Evolutionary conservation across 2,888 invertebrate genomes (phyloP).

Genomic region (Cremastinae sp.): DNA sequence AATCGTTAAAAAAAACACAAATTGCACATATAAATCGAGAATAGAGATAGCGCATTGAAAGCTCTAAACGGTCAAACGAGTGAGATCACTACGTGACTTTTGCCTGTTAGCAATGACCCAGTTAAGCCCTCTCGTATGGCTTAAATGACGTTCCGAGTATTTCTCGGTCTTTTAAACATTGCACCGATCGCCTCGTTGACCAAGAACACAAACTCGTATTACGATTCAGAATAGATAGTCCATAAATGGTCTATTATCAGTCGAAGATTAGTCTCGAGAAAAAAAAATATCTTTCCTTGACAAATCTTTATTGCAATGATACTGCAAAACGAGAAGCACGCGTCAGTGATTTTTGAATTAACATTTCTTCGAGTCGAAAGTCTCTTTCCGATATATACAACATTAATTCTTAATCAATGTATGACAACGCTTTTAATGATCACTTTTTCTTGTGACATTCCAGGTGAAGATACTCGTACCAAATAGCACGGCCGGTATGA

Average conservation of each 20-base stretch:
- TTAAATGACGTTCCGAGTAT: slow-evolving; percentile 55
- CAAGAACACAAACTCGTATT: slow-evolving; percentile 12
- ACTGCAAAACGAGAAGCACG: no score
- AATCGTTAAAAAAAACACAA: slow-evolving; percentile 10
- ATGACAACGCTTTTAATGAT: neutral
- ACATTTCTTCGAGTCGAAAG: no score
- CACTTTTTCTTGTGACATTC: slow-evolving; percentile 62
- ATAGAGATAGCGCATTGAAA: slow-evolving; percentile 31
- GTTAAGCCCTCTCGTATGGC: slow-evolving; percentile 69
- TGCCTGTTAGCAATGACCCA: slow-evolving; percentile 76
- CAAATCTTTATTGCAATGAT: no score
- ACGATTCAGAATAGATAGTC: slow-evolving; percentile 17
- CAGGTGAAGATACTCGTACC: slow-evolving; percentile 96
- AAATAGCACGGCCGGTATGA: slow-evolving; percentile 98
- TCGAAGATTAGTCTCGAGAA: neutral
- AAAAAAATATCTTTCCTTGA: neutral
- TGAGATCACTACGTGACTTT: slow-evolving; percentile 68
- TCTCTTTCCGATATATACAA: neutral
- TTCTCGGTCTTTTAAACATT: slow-evolving; percentile 40
- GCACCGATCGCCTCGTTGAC: slow-evolving; percentile 17
- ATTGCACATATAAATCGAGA: slow-evolving; percentile 25
- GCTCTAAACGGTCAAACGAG: slow-evolving; percentile 53
- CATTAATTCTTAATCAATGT: neutral
- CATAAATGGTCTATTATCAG: slow-evolving; percentile 20
- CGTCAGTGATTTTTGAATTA: no score